Evolutionary conservation across 2,113 vertebrate species (phyloP).

Genomic region (Albula glossodonta): DNA sequence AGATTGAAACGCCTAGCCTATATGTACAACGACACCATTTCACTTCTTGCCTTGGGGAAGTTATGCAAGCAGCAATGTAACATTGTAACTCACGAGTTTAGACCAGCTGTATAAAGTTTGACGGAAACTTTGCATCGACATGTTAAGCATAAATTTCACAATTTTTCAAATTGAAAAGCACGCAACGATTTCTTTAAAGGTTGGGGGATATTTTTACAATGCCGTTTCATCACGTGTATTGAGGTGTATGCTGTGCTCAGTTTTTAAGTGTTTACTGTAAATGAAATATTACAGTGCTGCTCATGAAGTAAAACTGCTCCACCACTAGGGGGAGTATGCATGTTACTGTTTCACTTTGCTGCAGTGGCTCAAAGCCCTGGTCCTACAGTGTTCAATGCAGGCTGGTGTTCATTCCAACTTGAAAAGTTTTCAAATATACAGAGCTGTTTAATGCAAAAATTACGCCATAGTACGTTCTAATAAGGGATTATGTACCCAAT

Average conservation of each 20-base stretch:
- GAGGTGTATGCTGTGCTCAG: not conserved
- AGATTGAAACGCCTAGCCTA: not conserved
- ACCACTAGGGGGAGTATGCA: conserved; percentile 49
- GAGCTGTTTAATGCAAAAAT: no score
- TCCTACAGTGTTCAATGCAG: not conserved
- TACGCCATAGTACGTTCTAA: no score
- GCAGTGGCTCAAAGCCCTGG: not conserved
- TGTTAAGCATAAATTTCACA: not conserved
- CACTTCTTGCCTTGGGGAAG: not conserved
- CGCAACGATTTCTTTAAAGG: no score
- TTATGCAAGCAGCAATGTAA: not conserved
- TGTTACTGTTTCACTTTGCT: conserved; percentile 31
- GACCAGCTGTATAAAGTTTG: not conserved
- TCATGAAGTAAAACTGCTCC: not conserved
- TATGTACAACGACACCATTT: not conserved
- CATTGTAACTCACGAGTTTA: not conserved
- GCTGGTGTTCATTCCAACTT: not conserved
- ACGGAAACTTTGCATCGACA: not conserved
- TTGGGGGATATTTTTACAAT: not conserved
- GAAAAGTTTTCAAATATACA: no score
- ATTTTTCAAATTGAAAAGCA: not conserved
- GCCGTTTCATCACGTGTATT: not conserved
- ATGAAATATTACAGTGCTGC: conserved; percentile 2
- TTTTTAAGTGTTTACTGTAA: not conserved
- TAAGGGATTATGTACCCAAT: no score